A percentile compares a stretch with the other conserved stretches of the same genome.
These are phyloP conservation scores for Martes martes DNA, from an alignment of 2,113 vertebrate genomes.

Conservation along the genomic window DNA sequence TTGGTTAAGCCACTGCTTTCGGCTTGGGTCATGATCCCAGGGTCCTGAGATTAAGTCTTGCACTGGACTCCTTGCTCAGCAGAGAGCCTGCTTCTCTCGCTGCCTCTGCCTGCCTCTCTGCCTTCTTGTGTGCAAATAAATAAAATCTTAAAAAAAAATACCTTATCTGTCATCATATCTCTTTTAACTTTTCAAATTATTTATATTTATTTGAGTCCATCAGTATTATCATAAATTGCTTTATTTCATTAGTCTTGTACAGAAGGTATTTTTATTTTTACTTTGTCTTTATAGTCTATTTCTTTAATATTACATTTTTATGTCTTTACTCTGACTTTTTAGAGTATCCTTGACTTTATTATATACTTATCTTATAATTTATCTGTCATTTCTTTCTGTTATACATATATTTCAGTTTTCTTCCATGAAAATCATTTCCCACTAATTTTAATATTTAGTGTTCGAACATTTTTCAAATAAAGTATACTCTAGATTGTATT, in stretches of 20 bases:
- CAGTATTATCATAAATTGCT: background rate
- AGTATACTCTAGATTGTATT: background rate
- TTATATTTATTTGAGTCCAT: background rate
- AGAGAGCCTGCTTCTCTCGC: too few species aligned
- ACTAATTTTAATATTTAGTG: background rate
- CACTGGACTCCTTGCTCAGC: too few species aligned
- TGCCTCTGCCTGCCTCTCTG: too few species aligned
- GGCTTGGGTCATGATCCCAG: too few species aligned
- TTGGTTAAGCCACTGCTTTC: too few species aligned
- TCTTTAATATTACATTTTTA: background rate
- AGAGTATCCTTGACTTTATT: background rate
- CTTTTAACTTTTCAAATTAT: background rate
- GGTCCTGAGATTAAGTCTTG: too few species aligned
- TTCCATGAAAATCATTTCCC: background rate
- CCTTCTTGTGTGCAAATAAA: too few species aligned
- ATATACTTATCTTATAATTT: background rate
- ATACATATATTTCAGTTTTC: background rate
- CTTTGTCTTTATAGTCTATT: background rate
- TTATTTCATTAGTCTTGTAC: background rate
- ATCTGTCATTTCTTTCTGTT: background rate
- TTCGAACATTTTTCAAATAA: background rate
- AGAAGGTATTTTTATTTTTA: background rate
- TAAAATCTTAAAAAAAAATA: too few species aligned
- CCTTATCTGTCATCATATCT: background rate
- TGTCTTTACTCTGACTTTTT: background rate